These are phyloP conservation scores for Gasterosteus aculeatus DNA, from an alignment of 2,113 vertebrate species.

Conservation along the genomic window DNA sequence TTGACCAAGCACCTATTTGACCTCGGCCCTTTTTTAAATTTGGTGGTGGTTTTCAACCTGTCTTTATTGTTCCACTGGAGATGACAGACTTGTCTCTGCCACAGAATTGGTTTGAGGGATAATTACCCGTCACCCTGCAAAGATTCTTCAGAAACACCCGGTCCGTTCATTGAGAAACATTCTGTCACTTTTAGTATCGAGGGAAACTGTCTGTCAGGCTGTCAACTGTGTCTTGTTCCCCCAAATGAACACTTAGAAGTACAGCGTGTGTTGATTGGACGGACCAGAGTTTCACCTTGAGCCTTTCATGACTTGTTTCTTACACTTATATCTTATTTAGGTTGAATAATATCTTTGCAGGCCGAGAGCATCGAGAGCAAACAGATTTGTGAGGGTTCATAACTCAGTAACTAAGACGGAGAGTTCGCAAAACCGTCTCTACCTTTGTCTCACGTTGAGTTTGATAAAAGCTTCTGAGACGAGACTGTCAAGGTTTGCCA, in stretches of 20 bases:
- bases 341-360: constrained; percentile 38
- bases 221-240: neutral
- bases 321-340: constrained; percentile 28
- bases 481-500: constrained; percentile 8
- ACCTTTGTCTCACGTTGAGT: constrained; percentile 34
- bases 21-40: neutral
- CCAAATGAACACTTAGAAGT: neutral
- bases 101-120: neutral
- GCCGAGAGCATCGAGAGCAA: constrained; percentile 31
- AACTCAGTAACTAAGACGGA: constrained; percentile 33
- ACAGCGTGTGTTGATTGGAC: neutral
- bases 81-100: neutral
- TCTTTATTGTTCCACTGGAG: neutral
- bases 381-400: constrained; percentile 37
- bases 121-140: constrained; percentile 16
- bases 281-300: constrained; percentile 36
- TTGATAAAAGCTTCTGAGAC: constrained; percentile 28
- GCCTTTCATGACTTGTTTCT: constrained; percentile 7
- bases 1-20: neutral
- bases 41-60: neutral
- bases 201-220: neutral
- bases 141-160: constrained; percentile 9
- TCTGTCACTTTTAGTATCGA: neutral
- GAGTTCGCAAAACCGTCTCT: constrained; percentile 28
- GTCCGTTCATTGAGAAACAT: constrained; percentile 15